A percentile compares a stretch with the other conserved stretches of the same genome.
phyloP scores from a whole-genome alignment of 2,113 vertebrate genomes.

The Probosciger aterrimus region DNA sequence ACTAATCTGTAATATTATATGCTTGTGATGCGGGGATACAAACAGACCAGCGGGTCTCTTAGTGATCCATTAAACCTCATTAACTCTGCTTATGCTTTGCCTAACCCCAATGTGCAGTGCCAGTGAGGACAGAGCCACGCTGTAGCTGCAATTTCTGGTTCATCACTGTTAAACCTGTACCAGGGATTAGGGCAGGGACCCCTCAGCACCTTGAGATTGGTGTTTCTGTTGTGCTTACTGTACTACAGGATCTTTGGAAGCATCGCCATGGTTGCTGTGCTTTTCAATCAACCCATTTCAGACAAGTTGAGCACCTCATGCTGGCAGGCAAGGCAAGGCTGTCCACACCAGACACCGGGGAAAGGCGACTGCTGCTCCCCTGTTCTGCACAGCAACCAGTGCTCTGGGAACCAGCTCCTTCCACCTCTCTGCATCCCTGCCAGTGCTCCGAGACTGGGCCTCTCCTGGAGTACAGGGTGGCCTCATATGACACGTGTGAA shows the following conservation, averaged over 20 bases:
- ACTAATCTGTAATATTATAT: not conserved
- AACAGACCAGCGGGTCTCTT: not conserved
- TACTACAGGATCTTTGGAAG: not conserved
- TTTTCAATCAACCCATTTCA: not conserved
- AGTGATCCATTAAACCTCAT: not conserved
- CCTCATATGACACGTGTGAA: rapidly evolving
- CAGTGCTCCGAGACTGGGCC: not conserved
- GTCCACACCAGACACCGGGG: rapidly evolving
- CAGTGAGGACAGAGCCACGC: no score
- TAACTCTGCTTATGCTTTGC: not conserved
- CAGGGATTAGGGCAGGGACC: not conserved
- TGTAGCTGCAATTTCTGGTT: not conserved
- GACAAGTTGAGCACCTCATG: rapidly evolving
- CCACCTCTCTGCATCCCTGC: not conserved
- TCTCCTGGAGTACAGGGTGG: not conserved
- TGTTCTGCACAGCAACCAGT: rapidly evolving
- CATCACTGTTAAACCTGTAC: not conserved
- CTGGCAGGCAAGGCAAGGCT: not conserved
- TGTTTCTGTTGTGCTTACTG: not conserved
- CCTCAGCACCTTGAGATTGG: not conserved
- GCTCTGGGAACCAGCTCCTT: not conserved
- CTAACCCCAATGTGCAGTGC: no score
- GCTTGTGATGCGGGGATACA: not conserved
- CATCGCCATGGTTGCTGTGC: not conserved
- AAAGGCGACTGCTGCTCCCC: not conserved